Percentiles rank a stretch among this genome's conserved stretches.
These are phyloP conservation scores for Drosophila bipectinata DNA, from an alignment of 1,140 invertebrate genomes.

Conservation along the genomic window DNA sequence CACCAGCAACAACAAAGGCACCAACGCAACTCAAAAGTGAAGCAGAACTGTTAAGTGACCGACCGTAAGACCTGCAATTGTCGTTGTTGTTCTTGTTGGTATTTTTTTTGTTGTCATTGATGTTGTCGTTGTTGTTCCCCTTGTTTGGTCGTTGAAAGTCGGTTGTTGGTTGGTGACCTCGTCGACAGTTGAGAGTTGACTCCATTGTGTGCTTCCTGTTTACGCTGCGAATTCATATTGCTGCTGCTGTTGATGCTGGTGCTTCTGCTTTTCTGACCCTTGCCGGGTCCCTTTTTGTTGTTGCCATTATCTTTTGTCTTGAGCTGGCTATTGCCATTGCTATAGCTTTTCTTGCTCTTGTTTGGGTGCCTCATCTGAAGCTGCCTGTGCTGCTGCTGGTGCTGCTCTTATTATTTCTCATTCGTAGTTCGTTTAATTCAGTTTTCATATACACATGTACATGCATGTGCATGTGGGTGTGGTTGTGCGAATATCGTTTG, in stretches of 20 bases:
- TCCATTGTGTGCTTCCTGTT: constrained; percentile 80
- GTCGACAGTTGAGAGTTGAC: constrained; percentile 80
- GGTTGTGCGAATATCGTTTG: constrained; percentile 45
- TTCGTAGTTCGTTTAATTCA: constrained; percentile 82
- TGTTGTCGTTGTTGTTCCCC: constrained; percentile 32
- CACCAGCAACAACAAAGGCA: not conserved
- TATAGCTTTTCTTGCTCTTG: constrained; percentile 69
- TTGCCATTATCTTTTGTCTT: constrained; percentile 77
- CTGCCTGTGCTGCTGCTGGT: constrained; percentile 1
- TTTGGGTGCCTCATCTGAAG: constrained; percentile 23
- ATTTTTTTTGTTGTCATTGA: constrained; percentile 11
- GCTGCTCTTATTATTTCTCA: constrained; percentile 71
- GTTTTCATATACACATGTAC: constrained; percentile 74
- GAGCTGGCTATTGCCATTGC: constrained; percentile 34
- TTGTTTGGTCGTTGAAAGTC: constrained; percentile 32
- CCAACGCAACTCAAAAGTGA: constrained; percentile 60
- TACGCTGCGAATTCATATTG: constrained; percentile 70
- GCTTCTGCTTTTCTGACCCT: constrained; percentile 42
- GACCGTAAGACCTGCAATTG: constrained; percentile 77
- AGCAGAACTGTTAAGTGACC: constrained; percentile 74
- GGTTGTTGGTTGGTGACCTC: constrained; percentile 70
- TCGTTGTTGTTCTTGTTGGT: constrained; percentile 32
- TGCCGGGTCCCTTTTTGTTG: constrained; percentile 37
- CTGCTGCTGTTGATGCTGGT: constrained; percentile 32
- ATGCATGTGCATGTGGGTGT: constrained; percentile 10